Evolutionary conservation across 2,113 vertebrate species (phyloP).

Genomic region (Rhea americana): DNA sequence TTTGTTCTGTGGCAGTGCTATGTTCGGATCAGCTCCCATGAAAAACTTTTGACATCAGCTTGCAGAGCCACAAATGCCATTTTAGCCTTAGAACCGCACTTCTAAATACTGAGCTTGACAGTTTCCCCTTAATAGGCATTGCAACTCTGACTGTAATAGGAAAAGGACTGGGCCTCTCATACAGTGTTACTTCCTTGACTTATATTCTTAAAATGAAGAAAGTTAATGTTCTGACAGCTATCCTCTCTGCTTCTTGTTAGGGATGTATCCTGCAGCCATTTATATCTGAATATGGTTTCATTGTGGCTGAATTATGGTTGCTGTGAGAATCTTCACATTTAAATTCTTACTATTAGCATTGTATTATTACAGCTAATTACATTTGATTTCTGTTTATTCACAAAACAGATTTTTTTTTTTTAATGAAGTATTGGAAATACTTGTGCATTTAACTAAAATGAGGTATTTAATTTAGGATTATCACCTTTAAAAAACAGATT

Average conservation of each 20-base stretch:
- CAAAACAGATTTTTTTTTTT: not conserved
- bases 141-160: not conserved
- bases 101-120: not conserved
- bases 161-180: not conserved
- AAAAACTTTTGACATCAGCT: not conserved
- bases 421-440: not conserved
- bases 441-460: not conserved
- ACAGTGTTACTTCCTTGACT: not conserved
- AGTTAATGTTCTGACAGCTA: not conserved
- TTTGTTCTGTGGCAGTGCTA: fast-evolving
- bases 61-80: not conserved
- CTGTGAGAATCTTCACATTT: not conserved
- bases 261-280: not conserved
- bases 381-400: not conserved
- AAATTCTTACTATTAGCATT: not conserved
- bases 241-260: not conserved
- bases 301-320: not conserved
- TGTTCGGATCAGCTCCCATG: fast-evolving
- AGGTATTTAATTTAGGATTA: not conserved
- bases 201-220: not conserved
- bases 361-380: not conserved
- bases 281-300: not conserved
- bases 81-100: not conserved
- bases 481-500: not conserved
- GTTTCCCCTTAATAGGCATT: not conserved